Percentiles rank a stretch among this genome's conserved stretches.
Evolutionary conservation across 2,888 invertebrate genomes (phyloP).

Genomic region (Carterocephalus palaemon): DNA sequence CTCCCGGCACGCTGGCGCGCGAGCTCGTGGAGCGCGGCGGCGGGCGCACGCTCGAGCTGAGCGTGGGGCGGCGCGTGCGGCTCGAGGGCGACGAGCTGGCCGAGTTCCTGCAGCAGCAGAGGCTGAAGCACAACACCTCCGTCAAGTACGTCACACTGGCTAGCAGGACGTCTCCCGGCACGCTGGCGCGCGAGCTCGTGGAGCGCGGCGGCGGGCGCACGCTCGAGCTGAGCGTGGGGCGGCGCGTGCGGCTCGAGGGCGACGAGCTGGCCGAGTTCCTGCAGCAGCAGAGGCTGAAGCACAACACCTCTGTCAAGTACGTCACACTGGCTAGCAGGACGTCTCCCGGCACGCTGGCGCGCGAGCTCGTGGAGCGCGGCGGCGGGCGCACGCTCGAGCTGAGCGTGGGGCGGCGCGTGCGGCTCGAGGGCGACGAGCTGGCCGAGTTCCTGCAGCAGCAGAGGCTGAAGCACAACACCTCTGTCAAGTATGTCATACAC

Average conservation of each 20-base stretch:
- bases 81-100: no score
- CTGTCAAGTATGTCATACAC: conserved; percentile 55
- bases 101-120: no score
- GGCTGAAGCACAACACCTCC: no score
- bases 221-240: conserved; percentile 84
- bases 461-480: conserved; percentile 54
- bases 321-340: conserved; percentile 82
- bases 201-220: conserved; percentile 86
- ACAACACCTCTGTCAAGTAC: conserved; percentile 55
- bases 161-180: conserved; percentile 89
- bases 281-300: conserved; percentile 77
- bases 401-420: conserved; percentile 83
- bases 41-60: no score
- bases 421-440: conserved; percentile 87
- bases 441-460: conserved; percentile 86
- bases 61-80: no score
- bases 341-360: conserved; percentile 88
- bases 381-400: conserved; percentile 85
- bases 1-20: no score
- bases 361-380: conserved; percentile 88
- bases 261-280: conserved; percentile 87
- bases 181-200: conserved; percentile 87
- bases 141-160: no score
- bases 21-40: no score
- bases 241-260: conserved; percentile 86